These are phyloP conservation scores for Calephelis nemesis DNA, from an alignment of 1,140 invertebrate species.

Conservation along the genomic window DNA sequence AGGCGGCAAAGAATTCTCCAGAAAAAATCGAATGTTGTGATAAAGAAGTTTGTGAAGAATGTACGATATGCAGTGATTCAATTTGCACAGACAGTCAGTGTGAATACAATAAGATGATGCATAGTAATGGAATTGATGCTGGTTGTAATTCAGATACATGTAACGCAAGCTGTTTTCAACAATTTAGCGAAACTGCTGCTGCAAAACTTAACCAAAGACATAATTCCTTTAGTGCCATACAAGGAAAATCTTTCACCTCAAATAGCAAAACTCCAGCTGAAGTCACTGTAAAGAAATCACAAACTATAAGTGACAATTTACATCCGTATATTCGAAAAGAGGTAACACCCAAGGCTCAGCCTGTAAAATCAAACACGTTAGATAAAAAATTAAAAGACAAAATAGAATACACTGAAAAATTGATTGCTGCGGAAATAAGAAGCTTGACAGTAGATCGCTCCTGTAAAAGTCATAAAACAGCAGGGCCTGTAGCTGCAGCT, in stretches of 20 bases:
- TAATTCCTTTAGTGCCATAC: slow-evolving; percentile 75
- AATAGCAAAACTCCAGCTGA: slow-evolving; percentile 54
- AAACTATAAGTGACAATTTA: slow-evolving; percentile 68
- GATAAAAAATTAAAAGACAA: slow-evolving; percentile 71
- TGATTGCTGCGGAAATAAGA: slow-evolving; percentile 74
- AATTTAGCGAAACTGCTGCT: slow-evolving; percentile 42
- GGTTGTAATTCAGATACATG: slow-evolving; percentile 72
- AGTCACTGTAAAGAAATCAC: slow-evolving; percentile 67
- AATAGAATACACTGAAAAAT: slow-evolving; percentile 76
- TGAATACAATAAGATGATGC: slow-evolving; percentile 73
- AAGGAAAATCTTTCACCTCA: slow-evolving; percentile 57
- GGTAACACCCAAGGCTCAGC: slow-evolving; percentile 54
- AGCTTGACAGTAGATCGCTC: slow-evolving; percentile 72
- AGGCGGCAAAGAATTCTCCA: slow-evolving; percentile 66
- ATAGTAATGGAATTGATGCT: slow-evolving; percentile 65
- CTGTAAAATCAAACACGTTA: slow-evolving; percentile 52
- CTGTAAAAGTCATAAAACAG: slow-evolving; percentile 57
- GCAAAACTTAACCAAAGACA: slow-evolving; percentile 67
- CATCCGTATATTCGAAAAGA: slow-evolving; percentile 77
- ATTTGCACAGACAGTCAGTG: slow-evolving; percentile 75
- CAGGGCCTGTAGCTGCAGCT: slow-evolving; percentile 39
- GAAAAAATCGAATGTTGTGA: slow-evolving; percentile 77
- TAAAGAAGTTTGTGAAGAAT: slow-evolving; percentile 74
- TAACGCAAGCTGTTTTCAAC: slow-evolving; percentile 61
- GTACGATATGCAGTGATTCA: slow-evolving; percentile 73